phyloP scores from a whole-genome alignment of 2,113 vertebrate genomes.

The Hymenochirus boettgeri region DNA sequence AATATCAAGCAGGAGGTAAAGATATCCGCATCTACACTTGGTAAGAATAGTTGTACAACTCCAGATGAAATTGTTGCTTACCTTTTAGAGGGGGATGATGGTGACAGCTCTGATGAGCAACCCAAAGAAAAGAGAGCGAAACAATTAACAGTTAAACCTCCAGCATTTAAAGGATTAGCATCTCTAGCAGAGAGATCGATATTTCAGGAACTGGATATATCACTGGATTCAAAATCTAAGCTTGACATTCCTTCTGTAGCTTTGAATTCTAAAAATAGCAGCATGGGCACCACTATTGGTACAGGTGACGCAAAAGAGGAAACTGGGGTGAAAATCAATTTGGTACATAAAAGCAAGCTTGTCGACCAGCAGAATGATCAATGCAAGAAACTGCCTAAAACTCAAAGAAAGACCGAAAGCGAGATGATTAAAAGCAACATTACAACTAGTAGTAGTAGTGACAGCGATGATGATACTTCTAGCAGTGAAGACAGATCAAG shows the following conservation, averaged over 20 bases:
- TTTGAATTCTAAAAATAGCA: too few relatives aligned
- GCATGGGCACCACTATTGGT: conserved; percentile 13
- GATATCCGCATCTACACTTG: neutral
- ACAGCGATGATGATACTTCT: neutral
- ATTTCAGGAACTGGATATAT: neutral
- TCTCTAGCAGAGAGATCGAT: conserved; percentile 51
- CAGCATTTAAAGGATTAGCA: conserved; percentile 73
- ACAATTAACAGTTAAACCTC: conserved; percentile 47
- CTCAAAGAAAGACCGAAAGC: neutral
- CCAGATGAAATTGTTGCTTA: conserved; percentile 79
- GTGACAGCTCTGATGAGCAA: conserved; percentile 47
- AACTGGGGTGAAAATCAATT: too few relatives aligned
- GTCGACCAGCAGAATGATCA: neutral
- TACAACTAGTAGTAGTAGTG: neutral
- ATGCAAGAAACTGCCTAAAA: neutral
- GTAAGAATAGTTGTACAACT: conserved; percentile 12
- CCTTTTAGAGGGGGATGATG: conserved; percentile 64
- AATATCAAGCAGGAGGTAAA: neutral
- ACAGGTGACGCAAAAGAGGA: neutral
- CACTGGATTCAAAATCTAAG: neutral
- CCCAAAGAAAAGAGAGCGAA: conserved; percentile 46
- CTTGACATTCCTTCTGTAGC: too few relatives aligned
- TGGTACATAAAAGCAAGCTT: neutral
- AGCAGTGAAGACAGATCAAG: conserved; percentile 1
- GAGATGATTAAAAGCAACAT: neutral